phyloP scores from a whole-genome alignment of 2,888 invertebrate species.

The Stenodema calcarata region DNA sequence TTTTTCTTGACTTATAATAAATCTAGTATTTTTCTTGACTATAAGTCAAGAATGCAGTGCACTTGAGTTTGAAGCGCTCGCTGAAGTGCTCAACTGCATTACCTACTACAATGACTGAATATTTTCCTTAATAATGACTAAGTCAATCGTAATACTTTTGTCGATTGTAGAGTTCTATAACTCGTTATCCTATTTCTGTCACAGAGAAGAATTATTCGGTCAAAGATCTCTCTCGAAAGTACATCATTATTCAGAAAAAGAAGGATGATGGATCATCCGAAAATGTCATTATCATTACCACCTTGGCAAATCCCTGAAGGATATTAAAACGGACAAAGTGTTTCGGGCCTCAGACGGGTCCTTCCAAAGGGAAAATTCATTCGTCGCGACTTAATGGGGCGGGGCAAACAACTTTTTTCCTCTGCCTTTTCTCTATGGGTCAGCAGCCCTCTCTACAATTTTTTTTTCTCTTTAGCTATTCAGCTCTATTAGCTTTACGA shows the following conservation, averaged over 20 bases:
- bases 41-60: too few species aligned
- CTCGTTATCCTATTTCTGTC: too few species aligned
- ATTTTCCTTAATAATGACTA: too few species aligned
- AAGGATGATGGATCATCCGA: not conserved
- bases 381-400: not conserved
- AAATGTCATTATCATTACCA: not conserved
- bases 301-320: not conserved
- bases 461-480: not conserved
- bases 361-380: not conserved
- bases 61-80: too few species aligned
- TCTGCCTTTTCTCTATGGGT: not conserved
- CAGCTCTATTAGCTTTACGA: too few species aligned
- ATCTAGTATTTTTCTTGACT: too few species aligned
- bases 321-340: constrained; percentile 2
- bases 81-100: too few species aligned
- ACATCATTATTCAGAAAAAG: not conserved
- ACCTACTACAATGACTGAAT: too few species aligned
- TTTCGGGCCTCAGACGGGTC: not conserved
- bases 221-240: not conserved
- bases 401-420: not conserved
- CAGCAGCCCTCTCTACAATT: not conserved
- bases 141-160: too few species aligned
- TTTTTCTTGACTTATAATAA: too few species aligned
- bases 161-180: too few species aligned
- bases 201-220: too few species aligned